phyloP scores from a whole-genome alignment of 2,888 invertebrate species.

The Eilema griseolum region DNA sequence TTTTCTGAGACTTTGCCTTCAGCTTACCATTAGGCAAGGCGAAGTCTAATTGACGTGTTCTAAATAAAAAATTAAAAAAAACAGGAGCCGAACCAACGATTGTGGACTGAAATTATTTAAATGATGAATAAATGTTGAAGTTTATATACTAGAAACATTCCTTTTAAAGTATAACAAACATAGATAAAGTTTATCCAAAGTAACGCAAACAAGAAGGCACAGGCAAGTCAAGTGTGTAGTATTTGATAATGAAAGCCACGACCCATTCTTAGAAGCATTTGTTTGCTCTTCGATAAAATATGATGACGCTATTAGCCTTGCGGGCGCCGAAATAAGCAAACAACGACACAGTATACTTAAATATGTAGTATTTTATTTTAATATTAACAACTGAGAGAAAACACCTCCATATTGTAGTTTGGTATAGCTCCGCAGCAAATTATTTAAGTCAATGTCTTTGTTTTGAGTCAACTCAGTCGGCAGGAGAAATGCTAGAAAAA shows the following conservation, averaged over 20 bases:
- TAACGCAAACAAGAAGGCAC: conserved; percentile 21
- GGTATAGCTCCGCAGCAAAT: no score
- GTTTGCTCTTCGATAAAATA: conserved; percentile 48
- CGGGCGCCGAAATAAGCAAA: conserved; percentile 46
- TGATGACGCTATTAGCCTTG: conserved; percentile 60
- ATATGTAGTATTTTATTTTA: not conserved
- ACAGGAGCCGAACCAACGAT: not conserved
- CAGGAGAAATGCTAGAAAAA: no score
- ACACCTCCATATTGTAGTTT: not conserved
- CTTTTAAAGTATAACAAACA: conserved; percentile 9
- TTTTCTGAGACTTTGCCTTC: no score
- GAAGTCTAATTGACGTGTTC: no score
- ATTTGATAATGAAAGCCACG: conserved; percentile 32
- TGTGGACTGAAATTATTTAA: not conserved
- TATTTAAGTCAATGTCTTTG: no score
- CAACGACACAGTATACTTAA: conserved; percentile 36
- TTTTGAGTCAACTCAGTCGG: no score
- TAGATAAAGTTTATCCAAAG: conserved; percentile 18
- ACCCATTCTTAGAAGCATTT: conserved; percentile 38
- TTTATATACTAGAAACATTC: conserved; percentile 12
- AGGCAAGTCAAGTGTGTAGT: conserved; percentile 17
- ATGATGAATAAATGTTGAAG: not conserved
- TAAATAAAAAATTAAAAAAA: no score
- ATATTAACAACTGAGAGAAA: not conserved
- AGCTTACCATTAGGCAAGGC: no score